Conservation (phyloP, 2,797 vertebrate genomes). For the Melopsittacus undulatus region DNA sequence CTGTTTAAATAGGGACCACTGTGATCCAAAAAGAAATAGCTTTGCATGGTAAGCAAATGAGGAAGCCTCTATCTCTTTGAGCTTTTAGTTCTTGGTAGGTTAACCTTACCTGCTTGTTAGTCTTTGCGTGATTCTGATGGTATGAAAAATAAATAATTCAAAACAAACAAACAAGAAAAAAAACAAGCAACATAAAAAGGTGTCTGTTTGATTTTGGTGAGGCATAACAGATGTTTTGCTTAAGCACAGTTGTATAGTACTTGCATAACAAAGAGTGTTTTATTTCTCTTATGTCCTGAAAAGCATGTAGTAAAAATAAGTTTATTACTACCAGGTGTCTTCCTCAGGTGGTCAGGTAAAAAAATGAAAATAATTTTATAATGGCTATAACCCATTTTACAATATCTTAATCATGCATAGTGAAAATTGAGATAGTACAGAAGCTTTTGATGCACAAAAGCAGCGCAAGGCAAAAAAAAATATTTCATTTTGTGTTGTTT, state of each 20-base stretch:
- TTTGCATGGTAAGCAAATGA: not conserved
- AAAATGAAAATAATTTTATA: conserved; percentile 68
- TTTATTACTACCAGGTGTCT: conserved; percentile 42
- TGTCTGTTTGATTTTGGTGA: not conserved
- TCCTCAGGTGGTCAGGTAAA: conserved; percentile 38
- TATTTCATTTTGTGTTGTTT: not conserved
- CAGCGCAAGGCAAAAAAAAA: not conserved
- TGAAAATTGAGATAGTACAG: not conserved
- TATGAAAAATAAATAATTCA: conserved; percentile 9
- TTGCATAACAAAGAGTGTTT: conserved; percentile 16
- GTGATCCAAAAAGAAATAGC: not conserved
- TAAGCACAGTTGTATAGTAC: not conserved
- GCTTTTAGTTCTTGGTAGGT: not conserved
- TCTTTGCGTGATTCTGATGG: not conserved
- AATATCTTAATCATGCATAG: conserved; percentile 17
- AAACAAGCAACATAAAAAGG: not conserved
- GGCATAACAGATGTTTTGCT: conserved; percentile 13
- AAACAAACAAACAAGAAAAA: not conserved
- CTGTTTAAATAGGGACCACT: not conserved
- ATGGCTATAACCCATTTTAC: conserved; percentile 57
- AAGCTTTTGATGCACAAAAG: not conserved
- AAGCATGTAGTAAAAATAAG: conserved; percentile 20
- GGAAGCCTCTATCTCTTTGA: not conserved
- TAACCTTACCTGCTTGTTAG: not conserved
- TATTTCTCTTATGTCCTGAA: conserved; percentile 24